Conservation (phyloP, 2,888 invertebrate species). For the Trichogramma dendrolimi region DNA sequence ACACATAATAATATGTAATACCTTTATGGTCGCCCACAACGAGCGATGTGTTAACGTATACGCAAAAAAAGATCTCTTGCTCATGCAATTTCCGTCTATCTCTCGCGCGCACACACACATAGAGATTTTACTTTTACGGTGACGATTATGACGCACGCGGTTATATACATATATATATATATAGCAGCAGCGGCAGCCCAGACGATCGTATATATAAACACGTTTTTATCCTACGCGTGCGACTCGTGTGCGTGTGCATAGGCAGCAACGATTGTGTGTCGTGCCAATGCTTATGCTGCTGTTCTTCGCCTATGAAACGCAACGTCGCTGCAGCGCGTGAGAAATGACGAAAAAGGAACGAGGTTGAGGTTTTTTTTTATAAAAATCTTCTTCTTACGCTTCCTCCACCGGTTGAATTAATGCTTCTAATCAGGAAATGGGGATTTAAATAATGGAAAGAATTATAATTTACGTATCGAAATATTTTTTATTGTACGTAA, state of each 20-base stretch:
- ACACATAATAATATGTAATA: too few species aligned
- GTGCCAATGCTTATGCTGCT: background rate
- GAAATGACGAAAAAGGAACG: slow-evolving; percentile 28
- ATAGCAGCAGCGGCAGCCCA: background rate
- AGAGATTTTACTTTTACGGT: slow-evolving; percentile 10
- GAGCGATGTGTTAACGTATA: too few species aligned
- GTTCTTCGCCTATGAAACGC: background rate
- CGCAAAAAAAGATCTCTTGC: too few species aligned
- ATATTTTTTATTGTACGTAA: background rate
- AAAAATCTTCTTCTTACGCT: background rate
- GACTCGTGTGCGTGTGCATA: background rate
- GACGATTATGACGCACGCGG: slow-evolving; percentile 5
- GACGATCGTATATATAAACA: background rate
- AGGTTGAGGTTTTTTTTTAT: slow-evolving; percentile 25
- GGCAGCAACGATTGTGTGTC: background rate
- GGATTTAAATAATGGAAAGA: too few species aligned
- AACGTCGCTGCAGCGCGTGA: background rate
- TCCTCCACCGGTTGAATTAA: background rate
- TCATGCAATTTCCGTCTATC: background rate
- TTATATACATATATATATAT: background rate
- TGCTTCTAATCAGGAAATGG: too few species aligned
- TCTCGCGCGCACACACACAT: too few species aligned
- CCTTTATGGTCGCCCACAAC: too few species aligned
- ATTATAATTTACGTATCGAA: too few species aligned
- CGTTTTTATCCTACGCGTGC: slow-evolving; percentile 9